phyloP scores from a whole-genome alignment of 2,113 vertebrate species.

The Ellobius talpinus region DNA sequence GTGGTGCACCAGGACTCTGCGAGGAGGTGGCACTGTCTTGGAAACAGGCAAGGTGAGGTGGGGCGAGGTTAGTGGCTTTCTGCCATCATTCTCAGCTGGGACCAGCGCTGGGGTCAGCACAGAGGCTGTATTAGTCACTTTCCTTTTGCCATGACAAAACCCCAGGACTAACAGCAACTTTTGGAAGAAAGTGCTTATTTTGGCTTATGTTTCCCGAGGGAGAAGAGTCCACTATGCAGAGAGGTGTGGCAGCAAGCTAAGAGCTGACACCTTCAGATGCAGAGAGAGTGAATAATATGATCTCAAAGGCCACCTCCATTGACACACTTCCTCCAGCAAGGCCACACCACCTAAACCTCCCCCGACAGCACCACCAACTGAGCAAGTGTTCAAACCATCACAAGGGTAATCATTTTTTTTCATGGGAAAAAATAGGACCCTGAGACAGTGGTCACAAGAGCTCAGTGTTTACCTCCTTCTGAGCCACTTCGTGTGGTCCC shows the following conservation, averaged over 20 bases:
- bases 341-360: not conserved
- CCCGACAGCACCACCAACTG: not conserved
- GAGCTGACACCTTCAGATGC: not conserved
- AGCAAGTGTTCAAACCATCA: not conserved
- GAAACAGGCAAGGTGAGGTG: rapidly evolving
- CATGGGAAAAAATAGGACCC: not conserved
- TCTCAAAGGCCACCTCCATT: not conserved
- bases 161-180: not conserved
- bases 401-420: not conserved
- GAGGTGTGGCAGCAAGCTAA: not conserved
- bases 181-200: not conserved
- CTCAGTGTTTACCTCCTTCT: not conserved
- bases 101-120: too few species aligned
- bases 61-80: not conserved
- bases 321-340: not conserved
- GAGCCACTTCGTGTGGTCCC: not conserved
- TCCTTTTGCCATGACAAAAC: not conserved
- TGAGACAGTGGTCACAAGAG: too few species aligned
- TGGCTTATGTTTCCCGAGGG: not conserved
- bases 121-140: not conserved
- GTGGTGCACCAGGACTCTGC: not conserved
- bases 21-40: rapidly evolving
- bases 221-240: not conserved
- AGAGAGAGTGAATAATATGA: not conserved
- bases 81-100: not conserved